These are phyloP conservation scores for Taenioides sp. DNA, from an alignment of 2,797 vertebrate genomes.

Conservation along the genomic window DNA sequence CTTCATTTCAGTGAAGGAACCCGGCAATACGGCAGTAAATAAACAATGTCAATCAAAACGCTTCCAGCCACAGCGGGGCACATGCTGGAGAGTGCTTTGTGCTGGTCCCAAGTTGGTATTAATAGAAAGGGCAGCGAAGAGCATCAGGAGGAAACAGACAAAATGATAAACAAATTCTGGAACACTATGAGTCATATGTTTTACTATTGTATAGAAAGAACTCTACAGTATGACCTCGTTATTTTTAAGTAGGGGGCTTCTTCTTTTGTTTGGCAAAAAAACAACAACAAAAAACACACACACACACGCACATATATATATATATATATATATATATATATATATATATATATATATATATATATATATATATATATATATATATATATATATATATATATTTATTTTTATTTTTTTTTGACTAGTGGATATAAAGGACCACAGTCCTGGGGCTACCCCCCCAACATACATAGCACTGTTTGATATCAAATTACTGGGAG, in stretches of 20 bases:
- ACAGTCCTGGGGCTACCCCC: constrained; percentile 23
- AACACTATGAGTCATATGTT: background rate
- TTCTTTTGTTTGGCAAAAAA: no score
- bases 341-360: no score
- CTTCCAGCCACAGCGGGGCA: background rate
- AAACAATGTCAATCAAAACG: constrained; percentile 21
- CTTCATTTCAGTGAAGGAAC: constrained; percentile 53
- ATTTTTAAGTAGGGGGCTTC: no score
- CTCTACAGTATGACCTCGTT: no score
- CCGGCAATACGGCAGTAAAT: constrained; percentile 26
- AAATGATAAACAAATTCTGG: background rate
- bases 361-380: no score
- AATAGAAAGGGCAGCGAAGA: background rate
- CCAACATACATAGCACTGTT: constrained; percentile 42
- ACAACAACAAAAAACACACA: no score
- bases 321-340: no score
- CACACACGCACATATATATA: no score
- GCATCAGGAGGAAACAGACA: background rate
- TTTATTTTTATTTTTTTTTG: no score
- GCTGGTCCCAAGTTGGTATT: background rate
- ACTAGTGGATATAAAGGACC: constrained; percentile 27
- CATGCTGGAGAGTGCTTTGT: background rate
- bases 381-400: no score
- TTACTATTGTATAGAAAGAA: background rate
- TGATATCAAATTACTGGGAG: constrained; percentile 56